These are phyloP conservation scores for Microtus pennsylvanicus DNA, from an alignment of 2,113 vertebrate genomes.

Conservation along the genomic window DNA sequence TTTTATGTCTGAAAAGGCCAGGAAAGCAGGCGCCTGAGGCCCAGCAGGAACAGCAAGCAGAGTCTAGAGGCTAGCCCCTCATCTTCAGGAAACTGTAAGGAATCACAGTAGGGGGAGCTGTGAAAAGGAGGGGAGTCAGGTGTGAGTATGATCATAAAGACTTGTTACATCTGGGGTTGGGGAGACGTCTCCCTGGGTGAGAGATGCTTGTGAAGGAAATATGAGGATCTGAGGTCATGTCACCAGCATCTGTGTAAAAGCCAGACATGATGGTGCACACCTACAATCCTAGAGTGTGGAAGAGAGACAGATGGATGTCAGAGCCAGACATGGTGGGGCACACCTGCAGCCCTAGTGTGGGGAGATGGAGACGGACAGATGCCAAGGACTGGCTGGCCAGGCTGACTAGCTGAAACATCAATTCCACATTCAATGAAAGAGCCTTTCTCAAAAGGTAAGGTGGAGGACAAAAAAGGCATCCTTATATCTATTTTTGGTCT, in stretches of 20 bases:
- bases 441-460: neutral
- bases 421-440: neutral
- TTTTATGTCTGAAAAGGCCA: neutral
- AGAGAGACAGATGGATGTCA: no score
- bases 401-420: no score
- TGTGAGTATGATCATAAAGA: neutral
- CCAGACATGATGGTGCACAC: neutral
- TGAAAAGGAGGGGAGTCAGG: neutral
- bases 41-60: neutral
- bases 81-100: neutral
- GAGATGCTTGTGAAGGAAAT: neutral
- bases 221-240: neutral
- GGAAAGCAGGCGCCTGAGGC: neutral
- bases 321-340: neutral
- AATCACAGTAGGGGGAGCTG: neutral
- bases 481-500: neutral
- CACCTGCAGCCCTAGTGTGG: neutral
- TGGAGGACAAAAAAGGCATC: neutral
- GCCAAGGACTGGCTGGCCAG: neutral
- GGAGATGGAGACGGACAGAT: neutral
- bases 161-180: neutral
- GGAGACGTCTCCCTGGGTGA: neutral
- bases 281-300: no score
- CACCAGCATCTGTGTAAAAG: neutral
- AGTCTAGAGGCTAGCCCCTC: neutral